Evolutionary conservation across 2,113 vertebrate species (phyloP).

Genomic region (Brachyhypopomus occidentalis): DNA sequence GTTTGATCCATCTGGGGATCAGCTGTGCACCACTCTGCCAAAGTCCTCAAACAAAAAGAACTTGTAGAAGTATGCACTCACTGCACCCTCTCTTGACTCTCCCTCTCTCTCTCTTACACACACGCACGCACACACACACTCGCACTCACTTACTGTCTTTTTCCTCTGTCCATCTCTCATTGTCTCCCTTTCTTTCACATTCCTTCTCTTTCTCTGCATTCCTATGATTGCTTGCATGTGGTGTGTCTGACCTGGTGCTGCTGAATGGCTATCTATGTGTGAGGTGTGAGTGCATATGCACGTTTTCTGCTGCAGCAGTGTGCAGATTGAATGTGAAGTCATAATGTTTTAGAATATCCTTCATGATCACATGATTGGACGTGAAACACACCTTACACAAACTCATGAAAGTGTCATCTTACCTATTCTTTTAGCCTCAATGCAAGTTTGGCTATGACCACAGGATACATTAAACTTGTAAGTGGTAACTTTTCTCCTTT

Average conservation of each 20-base stretch:
- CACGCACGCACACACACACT: no score
- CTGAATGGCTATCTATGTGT: background rate
- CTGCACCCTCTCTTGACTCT: constrained; percentile 61
- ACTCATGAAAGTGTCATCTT: background rate
- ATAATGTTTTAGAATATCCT: no score
- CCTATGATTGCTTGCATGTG: constrained; percentile 32
- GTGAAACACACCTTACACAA: background rate
- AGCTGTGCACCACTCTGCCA: constrained; percentile 90
- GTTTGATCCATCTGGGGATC: constrained; percentile 98
- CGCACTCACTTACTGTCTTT: constrained; percentile 50
- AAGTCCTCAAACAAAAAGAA: constrained; percentile 98
- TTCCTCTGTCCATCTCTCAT: background rate
- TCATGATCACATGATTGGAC: background rate
- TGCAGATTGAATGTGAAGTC: no score
- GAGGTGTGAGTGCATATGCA: no score
- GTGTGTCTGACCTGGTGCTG: background rate
- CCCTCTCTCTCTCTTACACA: no score
- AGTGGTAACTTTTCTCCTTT: background rate
- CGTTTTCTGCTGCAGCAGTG: no score
- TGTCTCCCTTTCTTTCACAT: background rate
- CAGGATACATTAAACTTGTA: background rate
- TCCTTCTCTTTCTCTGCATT: background rate
- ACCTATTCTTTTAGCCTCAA: background rate
- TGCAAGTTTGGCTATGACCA: background rate
- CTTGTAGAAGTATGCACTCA: constrained; percentile 91